Evolutionary conservation across 2,113 vertebrate genomes (phyloP), one percentile per base, ranked within the genome.

Genomic region (Raja brachyura): DNA sequence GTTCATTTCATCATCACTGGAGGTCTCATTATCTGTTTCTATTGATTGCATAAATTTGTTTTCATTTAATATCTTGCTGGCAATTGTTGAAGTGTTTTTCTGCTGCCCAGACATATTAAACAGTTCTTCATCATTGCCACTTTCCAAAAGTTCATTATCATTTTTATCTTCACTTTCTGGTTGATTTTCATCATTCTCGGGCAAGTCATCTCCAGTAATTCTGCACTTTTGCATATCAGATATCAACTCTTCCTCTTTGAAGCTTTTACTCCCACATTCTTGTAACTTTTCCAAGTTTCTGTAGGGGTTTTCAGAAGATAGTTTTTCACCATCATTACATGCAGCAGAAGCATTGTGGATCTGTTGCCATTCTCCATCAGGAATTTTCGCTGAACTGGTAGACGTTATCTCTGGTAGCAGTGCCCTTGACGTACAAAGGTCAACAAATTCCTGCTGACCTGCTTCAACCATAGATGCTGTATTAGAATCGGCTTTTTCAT

Each of bases 131-230:
- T 95, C 95, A 75, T 94, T 94, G 94, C 95, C 94, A 94, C 94
- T 95, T 94, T 94, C 95, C 74, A 94, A 54, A 73, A 73, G 93
- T 93, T 96, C 95, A 93, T 94, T 95, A 94, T 93, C 95, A 75
- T 94, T 94, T 93, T 95, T 94, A 93, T 95, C 93, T 90, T 96
- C 94, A 88, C 68, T 63, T 28, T 73, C 90, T 54, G 33, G 18
- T 14, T 92, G 90, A 92, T 92, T 92, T 92, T 73, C 33, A 73
- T 92, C 88, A 73, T 73, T 20, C 31, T 68, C 31, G 16, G 14
- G 16, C 5, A 63, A 96, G 93, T 97, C 96, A 85, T 96, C 95
- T 70, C 77, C 94, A 0, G 93, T 94, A 48, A 94, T 94, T 61
- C 93, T 95, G 74, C 94, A 63, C 39, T 94, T 85, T 61, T 76